Conservation (phyloP, 2,888 invertebrate species). For the Oligia strigilis region DNA sequence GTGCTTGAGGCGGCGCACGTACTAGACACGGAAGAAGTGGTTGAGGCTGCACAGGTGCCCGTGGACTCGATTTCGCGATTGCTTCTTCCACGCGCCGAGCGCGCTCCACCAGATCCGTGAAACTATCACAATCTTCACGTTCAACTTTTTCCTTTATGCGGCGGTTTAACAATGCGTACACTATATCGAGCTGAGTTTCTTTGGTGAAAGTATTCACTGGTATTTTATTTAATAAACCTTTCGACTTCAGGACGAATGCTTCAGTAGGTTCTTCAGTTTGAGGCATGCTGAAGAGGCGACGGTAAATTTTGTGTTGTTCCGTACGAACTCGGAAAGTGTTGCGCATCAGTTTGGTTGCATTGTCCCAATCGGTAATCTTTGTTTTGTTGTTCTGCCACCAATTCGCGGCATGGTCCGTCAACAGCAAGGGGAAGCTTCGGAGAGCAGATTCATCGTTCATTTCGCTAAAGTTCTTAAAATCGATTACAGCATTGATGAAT, state of each 20-base stretch:
- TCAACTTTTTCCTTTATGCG: conserved; percentile 23
- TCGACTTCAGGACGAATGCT: conserved; percentile 7
- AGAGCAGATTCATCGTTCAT: conserved; percentile 37
- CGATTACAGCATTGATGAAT: conserved; percentile 28
- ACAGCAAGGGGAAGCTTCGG: conserved; percentile 26
- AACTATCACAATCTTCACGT: conserved; percentile 23
- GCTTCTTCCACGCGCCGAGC: conserved; percentile 12
- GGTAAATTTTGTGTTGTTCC: conserved; percentile 16
- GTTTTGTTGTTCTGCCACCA: conserved; percentile 35
- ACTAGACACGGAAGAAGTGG: no score
- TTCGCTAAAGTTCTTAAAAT: conserved; percentile 23
- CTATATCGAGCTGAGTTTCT: conserved; percentile 38
- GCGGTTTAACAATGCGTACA: conserved; percentile 23
- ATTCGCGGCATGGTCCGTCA: conserved; percentile 17
- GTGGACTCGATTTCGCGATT: not conserved
- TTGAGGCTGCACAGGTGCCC: not conserved
- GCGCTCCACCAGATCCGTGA: conserved; percentile 13
- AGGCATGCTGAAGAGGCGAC: conserved; percentile 9
- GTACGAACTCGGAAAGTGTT: not conserved
- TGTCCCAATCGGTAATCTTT: conserved; percentile 12
- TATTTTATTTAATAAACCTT: conserved; percentile 12
- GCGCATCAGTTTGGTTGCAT: conserved; percentile 14
- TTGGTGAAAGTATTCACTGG: conserved; percentile 29
- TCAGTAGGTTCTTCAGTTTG: conserved; percentile 24
- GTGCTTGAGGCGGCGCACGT: not conserved